phyloP scores from a whole-genome alignment of 2,797 vertebrate genomes.

The Eulemur albifrons region DNA sequence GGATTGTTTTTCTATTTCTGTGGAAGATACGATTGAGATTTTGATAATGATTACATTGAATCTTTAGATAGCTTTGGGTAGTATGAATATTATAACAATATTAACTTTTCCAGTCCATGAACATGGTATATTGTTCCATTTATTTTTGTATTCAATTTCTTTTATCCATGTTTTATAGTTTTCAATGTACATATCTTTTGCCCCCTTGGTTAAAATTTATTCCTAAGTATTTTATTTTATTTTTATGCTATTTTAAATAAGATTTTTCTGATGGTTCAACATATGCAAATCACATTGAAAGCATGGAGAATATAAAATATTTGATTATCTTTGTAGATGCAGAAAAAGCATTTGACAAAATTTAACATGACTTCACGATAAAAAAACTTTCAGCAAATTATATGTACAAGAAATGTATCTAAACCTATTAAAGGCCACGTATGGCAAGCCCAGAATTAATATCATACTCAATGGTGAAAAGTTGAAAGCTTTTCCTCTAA shows the following conservation, averaged over 20 bases:
- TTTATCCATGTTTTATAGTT: neutral
- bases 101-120: neutral
- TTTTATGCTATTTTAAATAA: neutral
- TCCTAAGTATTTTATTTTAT: neutral
- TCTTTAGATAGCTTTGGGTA: neutral
- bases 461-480: neutral
- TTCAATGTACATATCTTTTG: neutral
- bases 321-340: neutral
- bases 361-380: neutral
- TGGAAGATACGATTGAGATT: neutral
- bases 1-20: neutral
- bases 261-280: neutral
- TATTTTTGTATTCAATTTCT: neutral
- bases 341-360: neutral
- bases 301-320: neutral
- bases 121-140: neutral
- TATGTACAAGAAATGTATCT: neutral
- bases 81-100: neutral
- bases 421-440: neutral
- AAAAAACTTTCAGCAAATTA: neutral
- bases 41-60: neutral
- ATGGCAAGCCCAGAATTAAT: no score
- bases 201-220: no score
- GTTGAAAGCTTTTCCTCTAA: neutral
- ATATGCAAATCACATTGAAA: neutral